phyloP scores from a whole-genome alignment of 1,140 invertebrate genomes.

The Onthophagus taurus region DNA sequence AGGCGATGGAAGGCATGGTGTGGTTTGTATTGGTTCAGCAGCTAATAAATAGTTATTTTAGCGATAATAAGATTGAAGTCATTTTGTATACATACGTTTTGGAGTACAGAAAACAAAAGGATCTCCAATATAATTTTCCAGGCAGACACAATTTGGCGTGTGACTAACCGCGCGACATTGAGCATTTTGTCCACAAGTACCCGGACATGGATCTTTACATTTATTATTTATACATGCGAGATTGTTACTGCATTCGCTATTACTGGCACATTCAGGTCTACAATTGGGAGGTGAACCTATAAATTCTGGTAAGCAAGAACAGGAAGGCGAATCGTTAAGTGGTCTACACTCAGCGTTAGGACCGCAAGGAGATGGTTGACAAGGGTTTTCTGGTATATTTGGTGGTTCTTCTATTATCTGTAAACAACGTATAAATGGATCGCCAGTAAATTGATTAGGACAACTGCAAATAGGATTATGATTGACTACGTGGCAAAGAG shows the following conservation, averaged over 20 bases:
- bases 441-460: conserved; percentile 50
- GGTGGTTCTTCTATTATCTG: conserved; percentile 35
- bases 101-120: conserved; percentile 45
- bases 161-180: conserved; percentile 50
- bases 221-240: conserved; percentile 58
- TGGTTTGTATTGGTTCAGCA: conserved; percentile 19
- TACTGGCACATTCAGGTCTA: conserved; percentile 55
- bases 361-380: conserved; percentile 60
- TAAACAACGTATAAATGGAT: conserved; percentile 52
- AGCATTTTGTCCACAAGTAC: conserved; percentile 47
- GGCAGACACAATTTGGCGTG: conserved; percentile 50
- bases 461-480: conserved; percentile 61
- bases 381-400: conserved; percentile 45
- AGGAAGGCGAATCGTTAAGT: conserved; percentile 49
- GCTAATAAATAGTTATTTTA: conserved; percentile 2
- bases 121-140: conserved; percentile 51
- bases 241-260: conserved; percentile 50
- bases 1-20: conserved; percentile 57
- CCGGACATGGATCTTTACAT: conserved; percentile 57
- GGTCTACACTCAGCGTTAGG: conserved; percentile 56
- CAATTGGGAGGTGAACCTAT: conserved; percentile 55
- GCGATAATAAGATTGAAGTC: conserved; percentile 11
- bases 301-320: conserved; percentile 53
- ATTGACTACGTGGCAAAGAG: conserved; percentile 57
- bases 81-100: conserved; percentile 11